These are phyloP conservation scores for Grapholita molesta DNA, from an alignment of 1,140 invertebrate genomes.

Conservation along the genomic window DNA sequence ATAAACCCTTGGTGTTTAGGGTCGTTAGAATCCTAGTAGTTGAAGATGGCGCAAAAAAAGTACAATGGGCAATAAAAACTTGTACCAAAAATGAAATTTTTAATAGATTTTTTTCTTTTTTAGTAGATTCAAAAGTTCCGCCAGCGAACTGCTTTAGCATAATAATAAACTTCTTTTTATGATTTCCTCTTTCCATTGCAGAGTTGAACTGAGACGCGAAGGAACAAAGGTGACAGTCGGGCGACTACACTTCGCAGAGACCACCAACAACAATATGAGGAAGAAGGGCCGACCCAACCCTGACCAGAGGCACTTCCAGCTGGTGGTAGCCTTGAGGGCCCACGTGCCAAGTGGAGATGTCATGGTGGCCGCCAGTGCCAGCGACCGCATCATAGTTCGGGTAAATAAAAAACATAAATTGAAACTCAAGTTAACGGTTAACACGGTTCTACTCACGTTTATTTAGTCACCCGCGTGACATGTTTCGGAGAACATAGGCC, in stretches of 20 bases:
- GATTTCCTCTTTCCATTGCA: conserved; percentile 51
- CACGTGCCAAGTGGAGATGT: conserved; percentile 90
- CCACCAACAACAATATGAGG: conserved; percentile 99
- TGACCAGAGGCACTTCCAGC: conserved; percentile 96
- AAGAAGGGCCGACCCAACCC: conserved; percentile 99
- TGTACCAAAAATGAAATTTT: no score
- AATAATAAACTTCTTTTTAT: background rate
- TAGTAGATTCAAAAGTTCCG: no score
- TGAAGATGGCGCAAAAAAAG: no score
- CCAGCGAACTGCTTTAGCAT: background rate
- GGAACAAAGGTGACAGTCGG: conserved; percentile 96
- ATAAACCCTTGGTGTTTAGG: no score
- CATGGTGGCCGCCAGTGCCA: conserved; percentile 91
- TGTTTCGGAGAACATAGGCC: no score
- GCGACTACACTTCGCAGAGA: conserved; percentile 98
- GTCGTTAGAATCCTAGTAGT: no score
- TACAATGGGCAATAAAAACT: no score
- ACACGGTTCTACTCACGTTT: no score
- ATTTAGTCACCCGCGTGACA: no score
- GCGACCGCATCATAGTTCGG: conserved; percentile 97
- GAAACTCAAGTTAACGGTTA: no score
- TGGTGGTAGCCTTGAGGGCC: conserved; percentile 95
- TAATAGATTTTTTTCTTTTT: no score
- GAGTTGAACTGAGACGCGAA: conserved; percentile 91
- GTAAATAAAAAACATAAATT: conserved; percentile 78